These are phyloP conservation scores for Buphagus erythrorhynchus DNA, from an alignment of 2,797 vertebrate species.

Conservation along the genomic window DNA sequence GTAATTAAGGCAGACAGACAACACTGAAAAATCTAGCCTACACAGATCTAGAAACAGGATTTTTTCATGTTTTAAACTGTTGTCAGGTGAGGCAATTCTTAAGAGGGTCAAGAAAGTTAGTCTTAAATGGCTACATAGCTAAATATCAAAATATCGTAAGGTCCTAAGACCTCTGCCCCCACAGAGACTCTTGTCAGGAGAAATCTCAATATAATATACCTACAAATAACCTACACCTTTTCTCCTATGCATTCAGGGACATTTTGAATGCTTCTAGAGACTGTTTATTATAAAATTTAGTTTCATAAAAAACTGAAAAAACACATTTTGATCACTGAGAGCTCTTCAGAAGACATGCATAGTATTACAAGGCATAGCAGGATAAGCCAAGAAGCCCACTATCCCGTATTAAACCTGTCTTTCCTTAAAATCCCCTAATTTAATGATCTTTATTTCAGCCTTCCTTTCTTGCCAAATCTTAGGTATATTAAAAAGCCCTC, in stretches of 20 bases:
- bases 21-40: not conserved
- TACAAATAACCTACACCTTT: not conserved
- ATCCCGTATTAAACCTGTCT: not conserved
- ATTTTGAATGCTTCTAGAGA: not conserved
- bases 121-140: not conserved
- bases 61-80: not conserved
- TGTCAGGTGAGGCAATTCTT: not conserved
- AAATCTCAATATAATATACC: not conserved
- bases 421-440: not conserved
- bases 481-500: not conserved
- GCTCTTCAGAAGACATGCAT: not conserved
- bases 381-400: not conserved
- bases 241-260: not conserved
- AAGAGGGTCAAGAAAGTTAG: not conserved
- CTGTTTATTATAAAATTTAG: not conserved
- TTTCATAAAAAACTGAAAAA: not conserved
- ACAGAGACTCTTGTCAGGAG: not conserved
- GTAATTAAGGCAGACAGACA: not conserved
- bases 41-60: not conserved
- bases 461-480: not conserved
- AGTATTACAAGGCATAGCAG: not conserved
- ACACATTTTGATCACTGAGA: not conserved
- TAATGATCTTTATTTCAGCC: not conserved
- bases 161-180: not conserved
- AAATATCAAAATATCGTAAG: not conserved